Evolutionary conservation across 2,797 vertebrate species (phyloP), one percentile per base, ranked within the genome.

Genomic region (Staurois parvus): DNA sequence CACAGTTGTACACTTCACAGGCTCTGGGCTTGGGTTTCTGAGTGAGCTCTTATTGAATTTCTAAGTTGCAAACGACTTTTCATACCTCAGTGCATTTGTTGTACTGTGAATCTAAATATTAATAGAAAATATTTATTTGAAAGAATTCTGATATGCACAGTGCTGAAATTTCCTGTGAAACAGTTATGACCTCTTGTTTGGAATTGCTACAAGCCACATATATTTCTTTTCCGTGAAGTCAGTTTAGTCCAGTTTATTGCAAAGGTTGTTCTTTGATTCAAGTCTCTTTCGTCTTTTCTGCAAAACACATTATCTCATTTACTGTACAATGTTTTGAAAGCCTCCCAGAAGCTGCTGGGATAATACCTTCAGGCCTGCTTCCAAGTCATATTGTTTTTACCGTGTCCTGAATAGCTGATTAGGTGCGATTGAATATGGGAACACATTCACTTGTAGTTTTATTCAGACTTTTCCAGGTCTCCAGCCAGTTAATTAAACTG

Each of bases 351-450:
- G 81, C 85, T 83, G 40, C 70, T 68, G 70, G 69, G 81, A 83
- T 83, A 79, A 87, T 79, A 87, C 81, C 81, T 83, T 76, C 32
- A 74, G 81, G 85, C 66, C 8, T 29, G n/a, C 77, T 82, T 87
- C 85, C 83, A 90, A 87, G 86, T 45, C 37, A 80, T 76, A 80
- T 78, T 88, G 72, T 83, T 88, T 91, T 88, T 89, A 86, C 84
- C 69, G 84, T 85, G 79, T 84, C 83, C 62, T 86, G 56, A 72
- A 45, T 83, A 52, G 76, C 80, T 90, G 88, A 91, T 85, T 86
- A 90, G 84, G 89, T 90, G 88, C 88, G 89, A 87, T 84, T 90
- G 90, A 89, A 84, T 76, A 52, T 72, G 73, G 88, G 68, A 88
- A 79, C 32, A 78, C 37, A 70, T 76, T 70, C 34, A 64, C 79